Conservation (phyloP, 2,113 vertebrate species). For the Trematomus loennbergii region DNA sequence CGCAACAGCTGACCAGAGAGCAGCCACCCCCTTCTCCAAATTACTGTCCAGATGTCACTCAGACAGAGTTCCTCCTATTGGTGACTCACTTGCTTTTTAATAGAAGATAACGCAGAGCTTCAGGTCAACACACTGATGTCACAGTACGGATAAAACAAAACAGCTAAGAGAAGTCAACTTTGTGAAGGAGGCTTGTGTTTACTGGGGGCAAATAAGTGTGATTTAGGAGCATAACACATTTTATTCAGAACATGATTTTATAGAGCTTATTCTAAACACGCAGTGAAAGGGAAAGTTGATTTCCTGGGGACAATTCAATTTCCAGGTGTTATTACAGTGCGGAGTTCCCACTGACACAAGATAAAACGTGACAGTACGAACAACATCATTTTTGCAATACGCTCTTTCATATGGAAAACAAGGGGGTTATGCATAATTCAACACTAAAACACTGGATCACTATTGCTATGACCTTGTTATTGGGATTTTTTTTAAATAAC, state of each 20-base stretch:
- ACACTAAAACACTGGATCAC: constrained; percentile 56
- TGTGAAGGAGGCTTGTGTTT: not conserved
- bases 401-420: constrained; percentile 44
- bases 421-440: constrained; percentile 34
- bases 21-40: constrained; percentile 70
- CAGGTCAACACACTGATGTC: constrained; percentile 70
- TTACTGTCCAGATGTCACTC: constrained; percentile 49
- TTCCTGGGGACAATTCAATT: constrained; percentile 40
- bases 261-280: constrained; percentile 57
- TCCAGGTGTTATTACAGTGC: constrained; percentile 53
- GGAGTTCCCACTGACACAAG: constrained; percentile 39
- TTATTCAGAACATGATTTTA: constrained; percentile 56
- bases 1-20: constrained; percentile 76
- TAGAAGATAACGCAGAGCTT: constrained; percentile 74
- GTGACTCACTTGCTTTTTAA: constrained; percentile 80
- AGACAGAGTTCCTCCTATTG: constrained; percentile 30
- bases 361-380: constrained; percentile 45
- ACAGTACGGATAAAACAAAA: constrained; percentile 59
- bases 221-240: constrained; percentile 2
- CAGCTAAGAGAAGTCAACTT: constrained; percentile 34
- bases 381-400: constrained; percentile 24
- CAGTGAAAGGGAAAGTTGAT: constrained; percentile 27
- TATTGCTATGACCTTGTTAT: constrained; percentile 53
- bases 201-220: not conserved
- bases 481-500: constrained; percentile 17